These are phyloP conservation scores for Furnarius figulus DNA, from an alignment of 2,113 vertebrate species.

Conservation along the genomic window DNA sequence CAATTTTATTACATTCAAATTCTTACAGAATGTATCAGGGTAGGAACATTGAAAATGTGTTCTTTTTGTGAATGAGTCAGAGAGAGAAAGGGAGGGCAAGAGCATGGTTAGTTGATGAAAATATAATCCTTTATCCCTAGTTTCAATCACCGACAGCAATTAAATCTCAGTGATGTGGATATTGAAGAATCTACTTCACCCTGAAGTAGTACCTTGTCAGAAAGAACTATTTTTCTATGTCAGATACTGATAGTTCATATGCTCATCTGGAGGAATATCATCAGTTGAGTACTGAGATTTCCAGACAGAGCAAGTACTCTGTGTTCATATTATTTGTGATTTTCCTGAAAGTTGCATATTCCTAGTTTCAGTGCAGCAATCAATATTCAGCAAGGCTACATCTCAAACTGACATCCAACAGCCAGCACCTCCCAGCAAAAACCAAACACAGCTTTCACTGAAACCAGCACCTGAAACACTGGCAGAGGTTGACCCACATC, in stretches of 20 bases:
- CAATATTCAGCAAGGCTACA: background rate
- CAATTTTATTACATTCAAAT: background rate
- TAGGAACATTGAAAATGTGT: background rate
- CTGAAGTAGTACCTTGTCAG: background rate
- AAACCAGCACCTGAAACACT: background rate
- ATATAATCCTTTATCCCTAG: background rate
- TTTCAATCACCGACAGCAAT: background rate
- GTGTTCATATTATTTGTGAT: background rate
- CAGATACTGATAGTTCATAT: background rate
- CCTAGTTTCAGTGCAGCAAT: background rate
- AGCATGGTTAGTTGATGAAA: background rate
- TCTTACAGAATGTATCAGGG: background rate
- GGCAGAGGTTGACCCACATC: background rate
- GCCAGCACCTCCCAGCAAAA: background rate
- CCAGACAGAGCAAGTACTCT: background rate
- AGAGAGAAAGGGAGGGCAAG: background rate
- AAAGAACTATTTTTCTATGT: background rate
- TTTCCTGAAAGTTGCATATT: background rate
- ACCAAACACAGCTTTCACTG: background rate
- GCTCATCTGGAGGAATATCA: background rate
- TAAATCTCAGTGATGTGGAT: background rate
- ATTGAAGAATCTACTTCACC: background rate
- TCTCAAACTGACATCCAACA: background rate
- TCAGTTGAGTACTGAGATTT: background rate
- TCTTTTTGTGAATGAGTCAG: background rate